Conservation (phyloP, 2,113 vertebrate species). For the Eidolon helvum region DNA sequence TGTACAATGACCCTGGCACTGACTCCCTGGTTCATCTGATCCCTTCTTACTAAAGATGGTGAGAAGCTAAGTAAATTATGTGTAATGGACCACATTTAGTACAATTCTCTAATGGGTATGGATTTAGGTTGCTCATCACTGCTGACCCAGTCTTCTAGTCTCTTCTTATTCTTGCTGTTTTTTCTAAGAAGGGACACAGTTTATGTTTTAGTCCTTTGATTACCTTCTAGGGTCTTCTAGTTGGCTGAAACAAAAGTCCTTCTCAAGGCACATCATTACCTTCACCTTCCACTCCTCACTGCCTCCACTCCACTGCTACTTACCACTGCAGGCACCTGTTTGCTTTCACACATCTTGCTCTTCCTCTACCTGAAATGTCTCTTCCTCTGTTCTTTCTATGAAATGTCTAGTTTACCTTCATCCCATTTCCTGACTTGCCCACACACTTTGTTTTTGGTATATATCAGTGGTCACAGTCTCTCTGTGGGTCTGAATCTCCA, state of each 20-base stretch:
- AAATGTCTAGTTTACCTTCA: not conserved
- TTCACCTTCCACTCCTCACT: not conserved
- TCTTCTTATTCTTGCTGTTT: not conserved
- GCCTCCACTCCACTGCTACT: too few relatives aligned
- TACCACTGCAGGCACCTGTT: too few relatives aligned
- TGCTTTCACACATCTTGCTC: not conserved
- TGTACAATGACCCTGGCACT: not conserved
- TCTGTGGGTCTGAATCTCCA: not conserved
- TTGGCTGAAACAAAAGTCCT: not conserved
- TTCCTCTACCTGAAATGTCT: not conserved
- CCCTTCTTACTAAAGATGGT: not conserved
- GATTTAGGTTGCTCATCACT: not conserved
- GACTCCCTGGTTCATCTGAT: not conserved
- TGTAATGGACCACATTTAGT: not conserved
- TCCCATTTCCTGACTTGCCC: not conserved
- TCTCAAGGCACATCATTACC: too few relatives aligned
- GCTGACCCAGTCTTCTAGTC: fast-evolving
- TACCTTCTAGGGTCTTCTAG: not conserved
- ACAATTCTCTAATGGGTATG: not conserved
- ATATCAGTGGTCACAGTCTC: not conserved
- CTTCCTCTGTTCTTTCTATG: not conserved
- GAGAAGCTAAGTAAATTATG: not conserved
- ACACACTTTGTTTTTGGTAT: not conserved
- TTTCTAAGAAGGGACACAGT: not conserved
- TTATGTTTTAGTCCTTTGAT: not conserved